Percentiles rank a stretch among this genome's conserved stretches.
phyloP scores from a whole-genome alignment of 2,113 vertebrate species.

The Raphicerus campestris region DNA sequence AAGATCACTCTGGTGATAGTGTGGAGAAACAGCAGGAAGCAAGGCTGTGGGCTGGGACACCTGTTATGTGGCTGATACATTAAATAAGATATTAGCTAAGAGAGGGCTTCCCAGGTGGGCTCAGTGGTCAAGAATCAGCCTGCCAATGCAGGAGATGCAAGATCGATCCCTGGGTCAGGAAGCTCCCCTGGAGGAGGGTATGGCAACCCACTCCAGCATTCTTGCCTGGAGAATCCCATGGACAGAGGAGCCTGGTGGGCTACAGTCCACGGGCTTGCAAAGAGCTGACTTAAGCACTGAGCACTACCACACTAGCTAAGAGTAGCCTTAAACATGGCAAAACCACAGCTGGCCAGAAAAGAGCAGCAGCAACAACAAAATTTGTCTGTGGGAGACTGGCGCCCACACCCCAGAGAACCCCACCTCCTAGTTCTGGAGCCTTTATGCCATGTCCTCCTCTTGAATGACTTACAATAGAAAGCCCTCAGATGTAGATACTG shows the following conservation, averaged over 20 bases:
- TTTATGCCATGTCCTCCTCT: neutral
- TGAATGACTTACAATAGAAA: neutral
- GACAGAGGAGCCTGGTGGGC: neutral
- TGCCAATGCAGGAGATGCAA: neutral
- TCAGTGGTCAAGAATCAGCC: neutral
- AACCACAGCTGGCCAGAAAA: neutral
- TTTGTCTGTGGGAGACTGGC: neutral
- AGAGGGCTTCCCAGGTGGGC: neutral
- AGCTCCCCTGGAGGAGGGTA: neutral
- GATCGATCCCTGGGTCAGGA: neutral
- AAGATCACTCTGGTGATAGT: neutral
- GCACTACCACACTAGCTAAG: neutral
- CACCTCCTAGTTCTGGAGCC: neutral
- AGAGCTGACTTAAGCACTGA: neutral
- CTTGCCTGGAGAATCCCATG: neutral
- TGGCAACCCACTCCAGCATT: neutral
- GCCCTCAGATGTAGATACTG: neutral
- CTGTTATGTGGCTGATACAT: neutral
- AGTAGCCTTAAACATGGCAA: neutral
- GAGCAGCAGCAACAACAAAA: neutral
- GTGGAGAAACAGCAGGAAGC: neutral
- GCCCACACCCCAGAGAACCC: neutral
- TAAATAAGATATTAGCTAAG: neutral
- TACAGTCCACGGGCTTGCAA: neutral
- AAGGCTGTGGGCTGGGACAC: neutral